These are phyloP conservation scores for Tetragonula carbonaria DNA, from an alignment of 2,888 invertebrate genomes.

Conservation along the genomic window DNA sequence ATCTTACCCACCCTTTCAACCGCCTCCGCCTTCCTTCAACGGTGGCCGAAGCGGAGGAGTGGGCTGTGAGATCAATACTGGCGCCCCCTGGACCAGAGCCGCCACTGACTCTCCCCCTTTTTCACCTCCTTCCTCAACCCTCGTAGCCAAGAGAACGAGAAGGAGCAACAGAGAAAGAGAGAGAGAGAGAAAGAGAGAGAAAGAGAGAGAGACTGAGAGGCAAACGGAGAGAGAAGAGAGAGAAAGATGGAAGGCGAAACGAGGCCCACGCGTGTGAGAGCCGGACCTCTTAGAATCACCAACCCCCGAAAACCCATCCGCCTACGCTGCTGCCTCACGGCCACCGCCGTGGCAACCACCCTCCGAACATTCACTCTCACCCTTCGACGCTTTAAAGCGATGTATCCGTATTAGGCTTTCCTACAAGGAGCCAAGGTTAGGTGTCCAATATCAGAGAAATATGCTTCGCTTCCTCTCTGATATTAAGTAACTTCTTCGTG, in stretches of 20 bases:
- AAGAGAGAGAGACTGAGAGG: background rate
- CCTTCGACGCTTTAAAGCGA: slow-evolving; percentile 80
- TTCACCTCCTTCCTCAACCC: slow-evolving; percentile 52
- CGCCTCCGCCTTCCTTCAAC: slow-evolving; percentile 71
- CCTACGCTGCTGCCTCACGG: slow-evolving; percentile 71
- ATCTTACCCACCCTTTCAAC: slow-evolving; percentile 82
- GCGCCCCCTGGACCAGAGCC: slow-evolving; percentile 82
- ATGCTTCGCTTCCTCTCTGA: background rate
- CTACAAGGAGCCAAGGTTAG: slow-evolving; percentile 9
- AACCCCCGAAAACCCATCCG: slow-evolving; percentile 75
- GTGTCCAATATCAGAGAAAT: slow-evolving; percentile 3
- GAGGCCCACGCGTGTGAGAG: slow-evolving; percentile 78
- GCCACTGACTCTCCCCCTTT: slow-evolving; percentile 69
- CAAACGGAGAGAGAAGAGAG: background rate
- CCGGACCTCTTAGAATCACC: slow-evolving; percentile 83
- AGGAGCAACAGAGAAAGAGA: background rate
- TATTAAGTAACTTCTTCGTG: background rate
- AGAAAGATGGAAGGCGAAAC: slow-evolving; percentile 32
- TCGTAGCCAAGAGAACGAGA: slow-evolving; percentile 19
- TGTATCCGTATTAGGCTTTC: slow-evolving; percentile 75
- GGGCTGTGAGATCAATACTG: slow-evolving; percentile 83
- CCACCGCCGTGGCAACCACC: slow-evolving; percentile 74
- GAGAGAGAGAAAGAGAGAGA: background rate
- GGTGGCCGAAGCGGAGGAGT: slow-evolving; percentile 69
- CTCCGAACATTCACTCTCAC: slow-evolving; percentile 76